These are phyloP conservation scores for Gobionotothen gibberifrons DNA, from an alignment of 2,797 vertebrate genomes.

Conservation along the genomic window DNA sequence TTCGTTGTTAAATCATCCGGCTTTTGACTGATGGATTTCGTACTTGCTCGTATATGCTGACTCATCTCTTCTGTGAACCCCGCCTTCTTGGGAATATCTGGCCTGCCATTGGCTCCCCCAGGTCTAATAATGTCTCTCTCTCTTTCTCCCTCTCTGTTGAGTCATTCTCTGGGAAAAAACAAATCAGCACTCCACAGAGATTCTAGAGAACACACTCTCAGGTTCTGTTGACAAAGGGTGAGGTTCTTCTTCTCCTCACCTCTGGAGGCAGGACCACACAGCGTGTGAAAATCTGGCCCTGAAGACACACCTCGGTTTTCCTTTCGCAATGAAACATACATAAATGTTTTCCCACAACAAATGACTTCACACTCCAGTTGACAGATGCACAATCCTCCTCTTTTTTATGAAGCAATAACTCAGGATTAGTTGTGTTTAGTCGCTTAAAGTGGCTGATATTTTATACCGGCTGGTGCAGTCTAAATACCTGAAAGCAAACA, in stretches of 20 bases:
- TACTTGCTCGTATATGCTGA: slow-evolving; percentile 63
- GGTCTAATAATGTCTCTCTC: slow-evolving; percentile 38
- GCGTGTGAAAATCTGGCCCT: slow-evolving; percentile 77
- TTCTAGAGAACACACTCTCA: slow-evolving; percentile 67
- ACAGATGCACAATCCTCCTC: slow-evolving; percentile 28
- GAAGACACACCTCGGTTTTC: slow-evolving; percentile 79
- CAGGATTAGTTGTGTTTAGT: slow-evolving; percentile 18
- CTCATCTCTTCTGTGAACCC: slow-evolving; percentile 66
- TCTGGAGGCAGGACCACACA: slow-evolving; percentile 85
- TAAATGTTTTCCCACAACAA: slow-evolving; percentile 63
- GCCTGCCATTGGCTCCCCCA: slow-evolving; percentile 62
- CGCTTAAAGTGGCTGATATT: slow-evolving; percentile 24
- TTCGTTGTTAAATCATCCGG: slow-evolving; percentile 69
- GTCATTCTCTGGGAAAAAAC: slow-evolving; percentile 79
- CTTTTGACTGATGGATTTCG: slow-evolving; percentile 46
- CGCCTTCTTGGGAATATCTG: slow-evolving; percentile 63
- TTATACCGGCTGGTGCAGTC: slow-evolving; percentile 2
- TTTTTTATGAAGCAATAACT: slow-evolving; percentile 15
- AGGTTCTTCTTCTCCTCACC: slow-evolving; percentile 80
- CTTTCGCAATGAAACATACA: slow-evolving; percentile 57
- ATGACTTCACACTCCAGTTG: slow-evolving; percentile 49
- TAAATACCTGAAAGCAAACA: slow-evolving; percentile 42
- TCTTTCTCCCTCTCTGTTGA: slow-evolving; percentile 55
- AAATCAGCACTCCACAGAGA: slow-evolving; percentile 66
- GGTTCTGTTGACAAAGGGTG: slow-evolving; percentile 87